phyloP scores from a whole-genome alignment of 2,113 vertebrate species.

The Macrotus californicus region DNA sequence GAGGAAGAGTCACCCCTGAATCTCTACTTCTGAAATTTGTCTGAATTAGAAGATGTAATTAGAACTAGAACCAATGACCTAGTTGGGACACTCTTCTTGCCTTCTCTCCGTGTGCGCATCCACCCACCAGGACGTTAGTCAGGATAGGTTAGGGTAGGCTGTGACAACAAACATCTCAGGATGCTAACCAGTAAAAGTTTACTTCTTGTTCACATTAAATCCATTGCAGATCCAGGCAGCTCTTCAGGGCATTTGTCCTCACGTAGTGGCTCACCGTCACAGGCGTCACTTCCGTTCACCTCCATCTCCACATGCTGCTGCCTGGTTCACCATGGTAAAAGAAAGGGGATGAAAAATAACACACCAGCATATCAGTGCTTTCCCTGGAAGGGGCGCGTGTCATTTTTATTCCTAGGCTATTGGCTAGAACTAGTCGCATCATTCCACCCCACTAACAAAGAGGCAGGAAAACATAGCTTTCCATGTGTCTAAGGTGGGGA shows the following conservation, averaged over 20 bases:
- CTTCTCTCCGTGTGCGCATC: background rate
- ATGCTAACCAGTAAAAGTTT: background rate
- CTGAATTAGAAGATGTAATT: background rate
- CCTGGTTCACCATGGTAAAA: background rate
- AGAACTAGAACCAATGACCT: background rate
- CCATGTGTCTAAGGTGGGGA: background rate
- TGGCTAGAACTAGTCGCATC: background rate
- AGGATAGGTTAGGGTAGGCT: background rate
- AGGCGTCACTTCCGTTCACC: background rate
- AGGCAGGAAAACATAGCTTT: background rate
- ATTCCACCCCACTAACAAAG: background rate
- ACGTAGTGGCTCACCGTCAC: background rate
- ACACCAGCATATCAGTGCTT: background rate
- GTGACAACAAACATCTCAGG: background rate
- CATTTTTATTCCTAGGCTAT: background rate
- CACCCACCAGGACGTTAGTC: background rate
- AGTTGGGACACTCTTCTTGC: background rate
- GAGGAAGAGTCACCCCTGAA: background rate
- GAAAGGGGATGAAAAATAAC: background rate
- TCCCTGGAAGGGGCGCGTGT: background rate
- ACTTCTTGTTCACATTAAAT: background rate
- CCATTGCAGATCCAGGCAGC: background rate
- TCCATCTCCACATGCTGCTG: background rate
- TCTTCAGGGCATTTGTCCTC: background rate
- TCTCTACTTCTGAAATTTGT: background rate